Evolutionary conservation across 2,888 invertebrate genomes (phyloP), one percentile per base, ranked within the genome.

Genomic region (Matsumyia berberina): DNA sequence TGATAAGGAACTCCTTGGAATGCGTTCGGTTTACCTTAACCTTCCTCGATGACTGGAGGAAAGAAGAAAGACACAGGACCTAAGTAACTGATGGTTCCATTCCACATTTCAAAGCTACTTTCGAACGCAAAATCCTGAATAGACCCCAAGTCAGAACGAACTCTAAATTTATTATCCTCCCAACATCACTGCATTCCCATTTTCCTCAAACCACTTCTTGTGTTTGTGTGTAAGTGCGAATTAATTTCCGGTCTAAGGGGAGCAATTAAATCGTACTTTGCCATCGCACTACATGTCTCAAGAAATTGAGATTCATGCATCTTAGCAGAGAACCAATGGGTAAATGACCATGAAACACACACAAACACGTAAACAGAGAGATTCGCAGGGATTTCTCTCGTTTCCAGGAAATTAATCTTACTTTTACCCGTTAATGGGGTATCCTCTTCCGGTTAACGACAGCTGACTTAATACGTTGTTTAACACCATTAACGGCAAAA

Each of bases 391-490:
- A 39, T 39, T 62, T 29, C 39, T 53, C 35, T 51, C 60, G 37
- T 35, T 46, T 53, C 33, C 46, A 64, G 64, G 58, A 74, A 64
- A 74, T 74, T 74, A 74, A 74, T 74, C 74, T 74, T 55, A 74
- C 74, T 74, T 24, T 62, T 74, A 55, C 64, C 74, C 64, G 74
- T 64, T 74, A 74, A 74, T 74, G 74, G 64, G 44, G 64, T 64
- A 64, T 74, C 74, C 74, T 74, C 64, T 64, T 57, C 55, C 74
- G 29, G 35, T 44, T 29, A 74, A 64, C 55, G 74, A 74, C 74
- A 64, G 74, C 74, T 37, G 74, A 74, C 74, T 64, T 74, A 74
- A 74, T 74, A 74, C 74, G 44, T 55, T 74, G 64, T 74, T 64
- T 46, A 55, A 64, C 55, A 62, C 62, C 74, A 74, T 74, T 74